Percentiles rank a stretch among this genome's conserved stretches.
These are phyloP conservation scores for Thunnus maccoyii DNA, from an alignment of 2,113 vertebrate genomes.

Conservation along the genomic window DNA sequence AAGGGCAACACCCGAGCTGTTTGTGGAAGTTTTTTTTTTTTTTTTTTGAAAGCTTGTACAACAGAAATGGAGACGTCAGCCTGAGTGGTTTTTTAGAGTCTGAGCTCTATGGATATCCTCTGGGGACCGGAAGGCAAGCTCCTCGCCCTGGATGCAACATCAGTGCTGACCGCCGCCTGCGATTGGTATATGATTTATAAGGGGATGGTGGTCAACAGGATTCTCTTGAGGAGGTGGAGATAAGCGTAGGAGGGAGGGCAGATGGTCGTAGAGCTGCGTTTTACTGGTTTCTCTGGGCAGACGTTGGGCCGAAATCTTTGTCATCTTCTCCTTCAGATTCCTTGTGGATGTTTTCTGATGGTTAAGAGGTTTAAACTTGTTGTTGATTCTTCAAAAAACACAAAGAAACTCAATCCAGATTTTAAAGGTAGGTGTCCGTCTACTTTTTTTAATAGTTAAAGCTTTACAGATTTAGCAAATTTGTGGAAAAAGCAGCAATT, in stretches of 20 bases:
- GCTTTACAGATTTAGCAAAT: neutral
- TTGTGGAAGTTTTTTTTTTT: slow-evolving; percentile 8
- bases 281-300: slow-evolving; percentile 48
- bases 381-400: neutral
- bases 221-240: slow-evolving; percentile 69
- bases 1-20: neutral
- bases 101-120: slow-evolving; percentile 38
- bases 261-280: slow-evolving; percentile 28
- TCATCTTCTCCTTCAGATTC: neutral
- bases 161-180: slow-evolving; percentile 2
- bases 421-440: slow-evolving; percentile 59
- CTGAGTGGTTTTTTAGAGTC: slow-evolving; percentile 19
- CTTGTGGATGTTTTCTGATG: slow-evolving; percentile 24
- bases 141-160: slow-evolving; percentile 37
- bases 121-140: slow-evolving; percentile 33
- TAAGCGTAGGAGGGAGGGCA: slow-evolving; percentile 39
- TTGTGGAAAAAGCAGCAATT: neutral
- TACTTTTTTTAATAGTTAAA: neutral
- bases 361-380: slow-evolving; percentile 16
- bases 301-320: slow-evolving; percentile 4
- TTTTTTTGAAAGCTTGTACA: slow-evolving; percentile 1
- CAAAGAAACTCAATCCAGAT: slow-evolving; percentile 20
- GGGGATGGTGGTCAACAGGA: slow-evolving; percentile 47
- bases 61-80: neutral
- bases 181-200: slow-evolving; percentile 49